Percentiles rank a stretch among this genome's conserved stretches.
Conservation (phyloP, 2,888 invertebrate species). For the Rhagium mordax region DNA sequence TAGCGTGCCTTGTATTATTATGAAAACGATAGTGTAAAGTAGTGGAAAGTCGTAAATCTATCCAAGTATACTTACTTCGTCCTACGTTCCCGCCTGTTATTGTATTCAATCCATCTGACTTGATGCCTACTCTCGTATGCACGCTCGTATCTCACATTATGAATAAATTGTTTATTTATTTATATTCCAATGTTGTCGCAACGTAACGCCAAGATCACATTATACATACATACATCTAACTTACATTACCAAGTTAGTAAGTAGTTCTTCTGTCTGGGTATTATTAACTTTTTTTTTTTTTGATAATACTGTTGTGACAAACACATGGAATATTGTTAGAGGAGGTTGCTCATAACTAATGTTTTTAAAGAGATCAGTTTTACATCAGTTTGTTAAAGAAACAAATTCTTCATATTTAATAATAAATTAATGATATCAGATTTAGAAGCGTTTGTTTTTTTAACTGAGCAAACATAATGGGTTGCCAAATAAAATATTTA, state of each 20-base stretch:
- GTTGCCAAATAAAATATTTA: neutral
- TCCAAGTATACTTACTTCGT: constrained; percentile 16
- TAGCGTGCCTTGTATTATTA: constrained; percentile 8
- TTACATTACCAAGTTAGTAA: neutral
- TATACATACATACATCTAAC: constrained; percentile 12
- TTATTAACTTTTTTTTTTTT: neutral
- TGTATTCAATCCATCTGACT: constrained; percentile 38
- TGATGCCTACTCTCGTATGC: constrained; percentile 43
- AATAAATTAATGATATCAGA: neutral
- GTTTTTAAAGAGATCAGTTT: no score
- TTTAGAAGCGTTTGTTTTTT: neutral
- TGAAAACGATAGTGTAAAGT: constrained; percentile 10
- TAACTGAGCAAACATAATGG: neutral
- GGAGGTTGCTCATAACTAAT: no score
- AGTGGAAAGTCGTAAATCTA: constrained; percentile 3
- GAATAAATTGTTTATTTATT: constrained; percentile 51
- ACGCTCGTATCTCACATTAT: constrained; percentile 41
- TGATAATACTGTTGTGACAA: no score
- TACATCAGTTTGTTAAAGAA: no score
- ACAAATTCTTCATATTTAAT: neutral
- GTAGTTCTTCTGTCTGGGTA: constrained; percentile 2
- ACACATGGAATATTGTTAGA: no score
- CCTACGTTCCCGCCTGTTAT: constrained; percentile 42
- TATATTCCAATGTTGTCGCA: constrained; percentile 47
- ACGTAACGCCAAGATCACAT: constrained; percentile 33